These are phyloP conservation scores for Epizoanthus fatuus DNA, from an alignment of 92 coral and sea anemone genomes.

Conservation along the genomic window DNA sequence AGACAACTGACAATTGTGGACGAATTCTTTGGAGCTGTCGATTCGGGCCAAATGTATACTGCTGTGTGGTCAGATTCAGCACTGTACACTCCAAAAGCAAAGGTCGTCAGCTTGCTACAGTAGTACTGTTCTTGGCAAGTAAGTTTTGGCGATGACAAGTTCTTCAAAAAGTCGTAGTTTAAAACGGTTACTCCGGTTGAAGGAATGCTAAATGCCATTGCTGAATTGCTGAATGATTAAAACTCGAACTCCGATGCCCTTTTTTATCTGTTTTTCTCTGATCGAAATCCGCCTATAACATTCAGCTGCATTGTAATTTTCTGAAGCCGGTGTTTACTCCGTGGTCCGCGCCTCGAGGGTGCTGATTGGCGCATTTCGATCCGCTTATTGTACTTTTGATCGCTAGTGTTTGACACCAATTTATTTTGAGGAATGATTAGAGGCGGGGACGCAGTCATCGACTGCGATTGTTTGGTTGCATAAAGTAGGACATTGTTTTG, in stretches of 20 bases:
- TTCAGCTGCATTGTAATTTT: conserved; percentile 18
- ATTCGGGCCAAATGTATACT: no score
- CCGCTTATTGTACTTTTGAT: not conserved
- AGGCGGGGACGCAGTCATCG: not conserved
- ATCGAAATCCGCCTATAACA: conserved; percentile 39
- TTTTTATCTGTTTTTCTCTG: conserved; percentile 30
- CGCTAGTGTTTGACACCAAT: no score
- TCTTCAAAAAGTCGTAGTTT: no score
- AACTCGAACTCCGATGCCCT: conserved; percentile 17
- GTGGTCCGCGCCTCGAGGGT: conserved; percentile 37
- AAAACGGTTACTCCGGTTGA: not conserved
- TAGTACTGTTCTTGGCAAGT: no score
- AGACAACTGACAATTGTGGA: no score
- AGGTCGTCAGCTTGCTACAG: no score
- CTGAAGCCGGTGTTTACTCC: conserved; percentile 17
- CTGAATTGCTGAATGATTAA: conserved; percentile 26
- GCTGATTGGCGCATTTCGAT: conserved; percentile 43
- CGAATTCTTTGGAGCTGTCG: no score
- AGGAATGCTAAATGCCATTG: conserved; percentile 25
- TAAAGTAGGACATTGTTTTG: not conserved
- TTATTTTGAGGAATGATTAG: no score
- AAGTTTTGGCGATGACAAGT: no score
- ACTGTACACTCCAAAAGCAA: no score
- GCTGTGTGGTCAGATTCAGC: no score
- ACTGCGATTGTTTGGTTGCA: no score